Base-by-base conservation (phyloP, 2,797 vertebrate genomes). In the Acipenser transmontanus region DNA sequence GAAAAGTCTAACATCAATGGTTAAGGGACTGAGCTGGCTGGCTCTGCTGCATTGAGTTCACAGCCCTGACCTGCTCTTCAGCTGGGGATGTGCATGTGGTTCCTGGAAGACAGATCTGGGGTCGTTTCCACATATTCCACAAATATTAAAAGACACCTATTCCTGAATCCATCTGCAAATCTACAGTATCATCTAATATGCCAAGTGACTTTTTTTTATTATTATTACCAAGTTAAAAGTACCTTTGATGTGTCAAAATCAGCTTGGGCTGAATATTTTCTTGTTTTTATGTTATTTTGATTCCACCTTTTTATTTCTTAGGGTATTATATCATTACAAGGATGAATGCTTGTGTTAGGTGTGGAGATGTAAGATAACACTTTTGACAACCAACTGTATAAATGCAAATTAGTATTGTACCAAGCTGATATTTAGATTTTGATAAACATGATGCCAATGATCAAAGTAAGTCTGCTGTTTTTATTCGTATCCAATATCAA, bases 81-180 rank as follows among this genome's bases (percentile, higher is more conserved):
- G 71, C 78, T 76, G 78, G 72, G 79, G 74, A 82, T 73, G 74
- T 13, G 76, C 73, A 60, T 17, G 34, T 34, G 64, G 63, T 72
- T 76, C 70, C 80, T 72, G 77, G 73, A 76, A 77, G 73, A 77
- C 85, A 88, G 85, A 89, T 83, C 84, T 83, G 82, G 75, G 78
- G 76, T 76, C 68, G 67, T 78, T 69, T 74, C 68, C 68, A 79
- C 77, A 80, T 83, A 86, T 82, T 85, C 85, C 82, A 83, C 81
- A 73, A 71, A 75, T 81, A 80, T 86, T 85, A 85, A 84, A 17
- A 87, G 81, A 81, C 80, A 85, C 84, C 80, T 34, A 34, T 76
- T 73, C 73, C 85, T 83, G 71, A 8, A 70, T 76, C 84, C 87
- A 89, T 89, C 88, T 89, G 88, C 78, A 85, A 7, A 49, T 69